Evolutionary conservation across 2,797 vertebrate genomes (phyloP).

Genomic region (Taeniopygia guttata): DNA sequence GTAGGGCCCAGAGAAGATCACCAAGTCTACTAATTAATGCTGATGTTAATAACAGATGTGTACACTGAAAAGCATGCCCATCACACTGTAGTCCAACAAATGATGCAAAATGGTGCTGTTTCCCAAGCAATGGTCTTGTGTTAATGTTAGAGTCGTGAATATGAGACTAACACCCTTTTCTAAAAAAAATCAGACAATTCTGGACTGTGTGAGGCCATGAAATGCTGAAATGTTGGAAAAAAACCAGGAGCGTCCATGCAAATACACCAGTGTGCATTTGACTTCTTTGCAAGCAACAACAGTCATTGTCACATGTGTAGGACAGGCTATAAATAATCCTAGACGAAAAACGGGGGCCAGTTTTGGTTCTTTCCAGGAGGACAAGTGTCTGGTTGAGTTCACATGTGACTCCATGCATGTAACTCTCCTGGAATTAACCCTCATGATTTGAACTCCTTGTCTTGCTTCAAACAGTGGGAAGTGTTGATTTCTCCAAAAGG

Average conservation of each 20-base stretch:
- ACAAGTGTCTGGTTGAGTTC: neutral
- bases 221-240: slow-evolving; percentile 8
- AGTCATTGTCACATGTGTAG: neutral
- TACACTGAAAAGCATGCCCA: neutral
- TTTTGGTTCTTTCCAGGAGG: neutral
- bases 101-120: neutral
- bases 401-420: neutral
- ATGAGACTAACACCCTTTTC: neutral
- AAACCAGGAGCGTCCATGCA: neutral
- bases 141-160: neutral
- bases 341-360: neutral
- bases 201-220: neutral
- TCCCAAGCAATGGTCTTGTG: slow-evolving; percentile 20
- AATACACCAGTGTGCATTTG: neutral
- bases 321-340: neutral
- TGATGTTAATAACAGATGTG: neutral
- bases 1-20: neutral
- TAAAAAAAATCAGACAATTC: neutral
- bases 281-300: slow-evolving; percentile 28
- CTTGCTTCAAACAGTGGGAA: neutral
- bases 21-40: neutral
- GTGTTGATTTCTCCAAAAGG: slow-evolving; percentile 34
- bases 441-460: neutral
- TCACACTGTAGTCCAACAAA: neutral
- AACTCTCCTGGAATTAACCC: neutral